Conservation (phyloP, 1,140 invertebrate species). For the Sweltsa coloradensis region DNA sequence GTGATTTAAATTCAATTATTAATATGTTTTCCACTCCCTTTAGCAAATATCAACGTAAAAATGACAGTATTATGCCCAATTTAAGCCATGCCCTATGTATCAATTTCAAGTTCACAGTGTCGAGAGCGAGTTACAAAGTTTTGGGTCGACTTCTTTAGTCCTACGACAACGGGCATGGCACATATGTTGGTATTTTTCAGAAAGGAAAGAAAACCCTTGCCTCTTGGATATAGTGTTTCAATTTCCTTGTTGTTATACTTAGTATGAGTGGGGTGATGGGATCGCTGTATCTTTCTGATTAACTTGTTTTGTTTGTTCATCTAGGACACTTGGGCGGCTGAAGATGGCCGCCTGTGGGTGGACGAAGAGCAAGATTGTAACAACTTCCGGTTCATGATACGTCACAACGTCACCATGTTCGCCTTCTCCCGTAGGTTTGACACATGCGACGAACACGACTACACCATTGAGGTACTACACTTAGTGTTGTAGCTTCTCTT, state of each 20-base stretch:
- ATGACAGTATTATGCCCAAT: too few species aligned
- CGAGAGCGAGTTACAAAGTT: too few species aligned
- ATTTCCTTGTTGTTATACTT: background rate
- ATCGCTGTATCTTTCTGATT: background rate
- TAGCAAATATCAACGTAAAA: too few species aligned
- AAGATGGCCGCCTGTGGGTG: slow-evolving; percentile 46
- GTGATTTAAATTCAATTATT: too few species aligned
- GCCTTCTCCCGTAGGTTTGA: slow-evolving; percentile 74
- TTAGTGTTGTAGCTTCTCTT: too few species aligned
- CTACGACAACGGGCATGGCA: background rate
- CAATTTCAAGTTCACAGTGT: too few species aligned
- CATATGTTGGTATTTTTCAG: background rate
- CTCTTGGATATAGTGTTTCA: background rate
- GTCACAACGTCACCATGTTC: slow-evolving; percentile 47
- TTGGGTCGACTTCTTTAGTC: too few species aligned
- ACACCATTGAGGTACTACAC: slow-evolving; percentile 78
- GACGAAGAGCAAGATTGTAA: slow-evolving; percentile 74
- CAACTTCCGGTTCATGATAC: slow-evolving; percentile 43
- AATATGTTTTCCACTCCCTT: too few species aligned
- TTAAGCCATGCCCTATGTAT: too few species aligned
- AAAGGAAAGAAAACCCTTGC: background rate
- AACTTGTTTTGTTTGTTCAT: slow-evolving; percentile 15
- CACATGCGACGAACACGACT: slow-evolving; percentile 83
- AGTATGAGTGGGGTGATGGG: background rate
- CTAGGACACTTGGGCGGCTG: slow-evolving; percentile 65